Base-by-base conservation (phyloP, 1,140 invertebrate species). In the Papilio polyxenes region DNA sequence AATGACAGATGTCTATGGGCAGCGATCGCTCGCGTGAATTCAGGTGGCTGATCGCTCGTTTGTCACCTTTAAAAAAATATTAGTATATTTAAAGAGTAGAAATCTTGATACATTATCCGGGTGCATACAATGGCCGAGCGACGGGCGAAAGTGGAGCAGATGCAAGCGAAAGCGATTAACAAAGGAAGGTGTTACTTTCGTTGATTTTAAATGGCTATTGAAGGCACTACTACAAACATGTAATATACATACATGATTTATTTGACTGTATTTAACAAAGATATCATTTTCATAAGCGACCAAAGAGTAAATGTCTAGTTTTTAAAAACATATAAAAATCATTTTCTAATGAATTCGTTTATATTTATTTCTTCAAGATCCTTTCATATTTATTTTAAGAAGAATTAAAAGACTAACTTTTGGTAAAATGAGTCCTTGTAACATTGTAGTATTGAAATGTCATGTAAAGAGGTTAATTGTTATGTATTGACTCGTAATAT, bases 171-270 rank as follows among this genome's bases (percentile, higher is more conserved):
- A 76, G 75, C 23, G 75, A 76, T 76, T 53, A 76, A 51, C 75
- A 76, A 76, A 76, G 72, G 72, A 75, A 75, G 49, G 75, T 53
- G 75, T 76, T 76, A 76, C 75, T 76, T 76, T 76, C 75, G 20
- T 51, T 76, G 48, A 49, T 76, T 51, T 76, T 76, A 76, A 76
- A 76, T 23, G 17, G 74, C 48, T 76, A 76, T 76, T 53, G 44
- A 76, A 9, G 10, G 11, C 74, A 75, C 74, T 44, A 44, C 37
- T 44, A 44, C 37, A 37, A 49, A 76, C 17, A 75, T 48, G 1
- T 17, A 20, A n/a, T 23, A 59, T 59, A 59, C 53, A 17, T 7
- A 31, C 23, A 31, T 31, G 23, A 13, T 59, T 20, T 17, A 7
- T n/a, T 59, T 59, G n/a, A n/a, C 53, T 13, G 3, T 56, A 56